phyloP scores from a whole-genome alignment of 2,888 invertebrate species.

The Cheiracanthium punctorium region DNA sequence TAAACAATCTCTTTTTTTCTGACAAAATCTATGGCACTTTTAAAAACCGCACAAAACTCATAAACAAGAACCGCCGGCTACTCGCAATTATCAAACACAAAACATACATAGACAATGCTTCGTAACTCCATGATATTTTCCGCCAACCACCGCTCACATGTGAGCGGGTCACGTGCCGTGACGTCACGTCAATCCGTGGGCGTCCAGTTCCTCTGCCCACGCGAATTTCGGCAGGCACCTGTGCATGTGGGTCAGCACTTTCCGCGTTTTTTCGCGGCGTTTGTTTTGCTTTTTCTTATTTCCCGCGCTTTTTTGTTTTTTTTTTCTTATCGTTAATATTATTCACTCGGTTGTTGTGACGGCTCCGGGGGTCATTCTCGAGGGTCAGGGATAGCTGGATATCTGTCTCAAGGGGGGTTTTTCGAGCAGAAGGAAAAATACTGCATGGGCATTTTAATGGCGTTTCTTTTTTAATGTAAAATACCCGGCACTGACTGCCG shows the following conservation, averaged over 20 bases:
- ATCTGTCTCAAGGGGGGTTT: slow-evolving; percentile 6
- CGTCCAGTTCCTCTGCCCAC: slow-evolving; percentile 55
- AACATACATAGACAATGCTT: slow-evolving; percentile 9
- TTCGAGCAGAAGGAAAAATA: slow-evolving; percentile 1
- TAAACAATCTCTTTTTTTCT: background rate
- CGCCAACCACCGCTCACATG: slow-evolving; percentile 41
- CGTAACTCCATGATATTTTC: slow-evolving; percentile 33
- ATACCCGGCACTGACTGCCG: background rate
- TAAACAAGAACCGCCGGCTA: background rate
- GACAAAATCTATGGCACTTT: background rate
- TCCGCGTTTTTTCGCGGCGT: slow-evolving; percentile 56
- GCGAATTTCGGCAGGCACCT: slow-evolving; percentile 55
- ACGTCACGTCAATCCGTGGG: slow-evolving; percentile 58
- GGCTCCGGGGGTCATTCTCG: slow-evolving; percentile 39
- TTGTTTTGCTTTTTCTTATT: slow-evolving; percentile 38
- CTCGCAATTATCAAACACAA: slow-evolving; percentile 4
- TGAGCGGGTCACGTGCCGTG: slow-evolving; percentile 56
- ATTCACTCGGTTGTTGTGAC: slow-evolving; percentile 63
- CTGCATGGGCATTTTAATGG: slow-evolving; percentile 4
- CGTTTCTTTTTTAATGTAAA: background rate
- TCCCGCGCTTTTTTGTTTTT: slow-evolving; percentile 15
- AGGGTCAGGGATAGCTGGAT: slow-evolving; percentile 64
- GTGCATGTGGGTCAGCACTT: slow-evolving; percentile 69
- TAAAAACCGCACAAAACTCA: background rate
- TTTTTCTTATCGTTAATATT: too few relatives aligned